Base-by-base conservation (phyloP, 2,113 vertebrate species). In the Atlantisia rogersi region DNA sequence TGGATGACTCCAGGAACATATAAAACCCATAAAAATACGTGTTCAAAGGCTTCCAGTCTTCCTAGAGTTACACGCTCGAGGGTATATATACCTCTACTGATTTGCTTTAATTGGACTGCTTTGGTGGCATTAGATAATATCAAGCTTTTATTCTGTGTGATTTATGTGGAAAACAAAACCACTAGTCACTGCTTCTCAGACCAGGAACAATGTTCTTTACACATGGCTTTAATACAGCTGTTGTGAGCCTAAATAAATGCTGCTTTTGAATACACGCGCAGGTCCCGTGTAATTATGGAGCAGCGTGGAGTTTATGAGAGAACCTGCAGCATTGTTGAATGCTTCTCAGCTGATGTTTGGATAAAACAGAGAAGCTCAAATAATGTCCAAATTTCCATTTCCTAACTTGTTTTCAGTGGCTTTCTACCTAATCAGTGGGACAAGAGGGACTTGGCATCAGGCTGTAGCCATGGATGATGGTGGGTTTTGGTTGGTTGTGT, bases 281-380 rank as follows among this genome's bases (percentile, higher is more conserved):
- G 59, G 21, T 86, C 21, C 29, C 0, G 0, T 44, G 0, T 70
- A 53, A 83, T 96, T 86, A 64, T 17, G 59, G 79, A 60, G 56
- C 39, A 32, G 21, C 1, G 52, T 83, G 46, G n/a, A 87, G 90
- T 90, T 95, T 78, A 22, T 59, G 85, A 63, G 67, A 74, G 60
- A 90, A 78, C 68, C 53, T 84, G 46, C 69, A 78, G 80, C 60
- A 60, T 44, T 94, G 75, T 64, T 81, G 40, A 76, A 13, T 7
- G 15, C 50, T 82, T 58, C 64, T 91, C 71, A 86, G 88, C 71
- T 95, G 92, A 68, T 92, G 64, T 68, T 96, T 88, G 52, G 39
- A 10, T 92, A 90, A 86, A 96, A 90, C 46, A 64, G 29, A 48
- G 42, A 73, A 52, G 56, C 56, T 90, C 52, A 55, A 18, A 46